Evolutionary conservation across 2,113 vertebrate genomes (phyloP).

Genomic region (Istiophorus platypterus): DNA sequence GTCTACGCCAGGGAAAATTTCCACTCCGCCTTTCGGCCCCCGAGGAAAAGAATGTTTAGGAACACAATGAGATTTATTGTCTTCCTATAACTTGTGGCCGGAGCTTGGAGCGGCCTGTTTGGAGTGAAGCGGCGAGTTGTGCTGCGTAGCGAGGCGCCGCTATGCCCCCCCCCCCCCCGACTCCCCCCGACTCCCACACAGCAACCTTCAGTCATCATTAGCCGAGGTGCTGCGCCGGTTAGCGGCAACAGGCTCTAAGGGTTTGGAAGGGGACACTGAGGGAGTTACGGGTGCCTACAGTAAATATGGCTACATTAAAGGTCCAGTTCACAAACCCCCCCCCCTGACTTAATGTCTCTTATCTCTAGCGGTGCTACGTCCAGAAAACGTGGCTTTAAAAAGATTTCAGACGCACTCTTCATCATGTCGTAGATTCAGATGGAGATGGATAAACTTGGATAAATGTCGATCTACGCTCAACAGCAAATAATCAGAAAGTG

Average conservation of each 20-base stretch:
- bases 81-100: conserved; percentile 30
- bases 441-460: no score
- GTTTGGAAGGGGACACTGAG: neutral
- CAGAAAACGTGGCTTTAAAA: no score
- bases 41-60: conserved; percentile 55
- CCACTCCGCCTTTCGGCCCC: conserved; percentile 28
- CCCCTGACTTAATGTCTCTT: no score
- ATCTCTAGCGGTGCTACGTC: no score
- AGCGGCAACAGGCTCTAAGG: neutral
- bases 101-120: conserved; percentile 36
- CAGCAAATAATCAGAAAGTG: no score
- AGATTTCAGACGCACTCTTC: no score
- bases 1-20: conserved; percentile 39
- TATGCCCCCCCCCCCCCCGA: no score
- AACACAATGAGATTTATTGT: conserved; percentile 63
- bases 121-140: conserved; percentile 36
- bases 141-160: neutral
- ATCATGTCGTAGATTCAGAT: no score
- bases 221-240: neutral
- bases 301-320: no score
- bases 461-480: no score
- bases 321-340: no score
- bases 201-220: conserved; percentile 38
- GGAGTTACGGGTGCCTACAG: conserved; percentile 12
- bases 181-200: no score